Conservation (phyloP, 2,888 invertebrate genomes). For the Dryococelus australis region DNA sequence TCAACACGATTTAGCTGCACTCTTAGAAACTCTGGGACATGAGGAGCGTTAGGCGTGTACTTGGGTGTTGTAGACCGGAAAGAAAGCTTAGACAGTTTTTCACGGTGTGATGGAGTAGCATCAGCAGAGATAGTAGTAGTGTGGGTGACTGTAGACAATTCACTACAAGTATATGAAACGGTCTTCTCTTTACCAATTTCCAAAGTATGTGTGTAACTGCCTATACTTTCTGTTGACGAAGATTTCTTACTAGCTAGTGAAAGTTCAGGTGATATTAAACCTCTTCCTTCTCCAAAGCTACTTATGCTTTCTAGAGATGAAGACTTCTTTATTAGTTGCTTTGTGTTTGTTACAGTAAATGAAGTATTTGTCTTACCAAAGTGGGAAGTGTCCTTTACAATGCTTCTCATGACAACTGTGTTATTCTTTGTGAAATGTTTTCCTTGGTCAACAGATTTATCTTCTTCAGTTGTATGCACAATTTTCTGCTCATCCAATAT, state of each 20-base stretch:
- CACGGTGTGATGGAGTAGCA: not conserved
- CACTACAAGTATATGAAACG: not conserved
- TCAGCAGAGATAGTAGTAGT: slow-evolving; percentile 22
- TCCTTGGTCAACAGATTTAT: not conserved
- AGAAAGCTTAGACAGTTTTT: not conserved
- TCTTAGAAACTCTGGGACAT: slow-evolving; percentile 72
- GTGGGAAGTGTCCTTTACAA: slow-evolving; percentile 34
- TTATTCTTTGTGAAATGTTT: slow-evolving; percentile 34
- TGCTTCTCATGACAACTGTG: slow-evolving; percentile 31
- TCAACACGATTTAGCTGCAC: slow-evolving; percentile 77
- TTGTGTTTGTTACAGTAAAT: slow-evolving; percentile 57
- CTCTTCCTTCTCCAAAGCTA: slow-evolving; percentile 62
- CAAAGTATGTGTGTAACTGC: slow-evolving; percentile 36
- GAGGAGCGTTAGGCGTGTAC: slow-evolving; percentile 29
- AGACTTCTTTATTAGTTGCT: slow-evolving; percentile 59
- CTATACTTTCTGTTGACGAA: slow-evolving; percentile 62
- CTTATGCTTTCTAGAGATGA: slow-evolving; percentile 67
- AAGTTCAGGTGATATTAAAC: slow-evolving; percentile 46
- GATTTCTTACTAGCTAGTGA: slow-evolving; percentile 53
- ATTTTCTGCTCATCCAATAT: not conserved
- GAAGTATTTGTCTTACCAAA: slow-evolving; percentile 24
- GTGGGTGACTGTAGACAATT: not conserved
- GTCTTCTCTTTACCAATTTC: slow-evolving; percentile 12
- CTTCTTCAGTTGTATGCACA: not conserved
- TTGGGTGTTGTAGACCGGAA: not conserved